Base-by-base conservation (phyloP, 2,797 vertebrate genomes). In the Ictinia mississippiensis region DNA sequence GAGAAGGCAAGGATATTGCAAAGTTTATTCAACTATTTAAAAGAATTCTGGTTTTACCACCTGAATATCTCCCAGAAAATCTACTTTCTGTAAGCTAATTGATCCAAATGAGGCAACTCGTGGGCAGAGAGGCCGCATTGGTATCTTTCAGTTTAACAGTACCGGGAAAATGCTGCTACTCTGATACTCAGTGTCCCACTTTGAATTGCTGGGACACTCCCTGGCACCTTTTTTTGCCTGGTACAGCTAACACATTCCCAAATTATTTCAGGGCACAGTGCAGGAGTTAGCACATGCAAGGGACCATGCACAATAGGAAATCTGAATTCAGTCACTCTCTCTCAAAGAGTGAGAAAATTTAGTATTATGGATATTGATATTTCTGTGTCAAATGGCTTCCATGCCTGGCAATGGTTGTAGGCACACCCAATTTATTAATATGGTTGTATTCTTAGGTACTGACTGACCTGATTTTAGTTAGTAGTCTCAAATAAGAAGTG, bases 281-380 rank as follows among this genome's bases (percentile, higher is more conserved):
- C 3, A 47, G 19, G 14, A 59, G 21, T 31, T 38, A 22, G 9
- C 18, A 50, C 5, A 23, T 29, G 9, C 2, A 17, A 83, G 7
- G 15, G 9, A 63, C 6, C 5, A 25, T 2, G 2, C 11, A 42
- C 5, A 23, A 35, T 0, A 45, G 12, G 29, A n/a, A 58, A 50
- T 59, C 0, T 55, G 18, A 61, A 70, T n/a, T 7, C 1, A 40
- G 20, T 15, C 21, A 10, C 17, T 65, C 11, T n/a, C 21, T 66
- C 74, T 47, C 26, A 59, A 28, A 72, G 25, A 2, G 11, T 31
- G 55, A 66, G 7, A 2, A 81, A 42, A 3, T 78, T 87, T 67
- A 44, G 4, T 52, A 5, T 3, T 29, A 3, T 7, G 4, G 15
- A 12, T 84, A 74, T 22, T 47, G 28, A 37, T 5, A 26, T 33